A percentile compares a stretch with the other conserved stretches of the same genome.
These are phyloP conservation scores for Agrotis ipsilon DNA, from an alignment of 2,888 invertebrate species.

Conservation along the genomic window DNA sequence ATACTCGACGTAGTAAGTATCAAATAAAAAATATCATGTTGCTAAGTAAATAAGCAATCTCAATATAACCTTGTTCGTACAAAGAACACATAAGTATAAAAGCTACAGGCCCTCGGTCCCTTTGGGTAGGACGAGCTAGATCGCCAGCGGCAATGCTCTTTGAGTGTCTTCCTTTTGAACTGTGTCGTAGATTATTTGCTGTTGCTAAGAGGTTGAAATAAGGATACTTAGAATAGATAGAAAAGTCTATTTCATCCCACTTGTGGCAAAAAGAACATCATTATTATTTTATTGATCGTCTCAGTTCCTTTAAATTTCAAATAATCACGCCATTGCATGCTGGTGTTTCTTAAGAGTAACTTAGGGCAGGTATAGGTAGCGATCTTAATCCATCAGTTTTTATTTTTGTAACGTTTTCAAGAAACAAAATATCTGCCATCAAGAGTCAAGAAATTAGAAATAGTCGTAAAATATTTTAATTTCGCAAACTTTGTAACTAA, in stretches of 20 bases:
- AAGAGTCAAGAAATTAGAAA: not conserved
- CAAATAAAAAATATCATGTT: not conserved
- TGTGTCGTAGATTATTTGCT: not conserved
- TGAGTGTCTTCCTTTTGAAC: slow-evolving; percentile 13
- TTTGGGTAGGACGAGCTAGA: slow-evolving; percentile 10
- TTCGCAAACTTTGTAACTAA: slow-evolving; percentile 13
- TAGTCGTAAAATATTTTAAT: not conserved
- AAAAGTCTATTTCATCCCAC: not conserved
- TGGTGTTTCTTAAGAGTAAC: too few species aligned
- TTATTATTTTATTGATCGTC: not conserved
- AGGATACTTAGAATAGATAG: not conserved
- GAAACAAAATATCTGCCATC: not conserved
- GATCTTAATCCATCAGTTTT: too few species aligned
- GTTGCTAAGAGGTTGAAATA: not conserved
- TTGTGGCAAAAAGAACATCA: too few species aligned
- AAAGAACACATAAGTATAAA: slow-evolving; percentile 6
- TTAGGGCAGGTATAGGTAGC: too few species aligned
- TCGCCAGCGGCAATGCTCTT: slow-evolving; percentile 39
- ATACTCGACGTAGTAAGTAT: not conserved
- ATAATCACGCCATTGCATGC: too few species aligned
- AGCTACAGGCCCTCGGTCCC: not conserved
- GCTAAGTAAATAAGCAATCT: slow-evolving; percentile 8
- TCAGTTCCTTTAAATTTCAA: not conserved
- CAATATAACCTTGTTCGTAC: slow-evolving; percentile 1
- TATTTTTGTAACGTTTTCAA: not conserved